A percentile compares a stretch with the other conserved stretches of the same genome.
Evolutionary conservation across 2,113 vertebrate species (phyloP).

Genomic region (Sceloporus tristichus): DNA sequence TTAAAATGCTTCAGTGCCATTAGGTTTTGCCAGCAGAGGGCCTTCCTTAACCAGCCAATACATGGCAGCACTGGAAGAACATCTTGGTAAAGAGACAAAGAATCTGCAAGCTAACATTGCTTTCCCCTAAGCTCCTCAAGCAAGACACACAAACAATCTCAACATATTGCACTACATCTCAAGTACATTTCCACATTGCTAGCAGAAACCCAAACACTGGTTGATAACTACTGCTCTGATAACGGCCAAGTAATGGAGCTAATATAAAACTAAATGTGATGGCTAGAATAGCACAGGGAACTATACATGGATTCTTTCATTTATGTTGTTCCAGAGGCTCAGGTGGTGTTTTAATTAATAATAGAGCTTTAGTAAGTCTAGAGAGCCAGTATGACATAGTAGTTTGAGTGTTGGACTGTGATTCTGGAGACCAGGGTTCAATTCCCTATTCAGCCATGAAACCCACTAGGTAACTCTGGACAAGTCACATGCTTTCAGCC

Average conservation of each 20-base stretch:
- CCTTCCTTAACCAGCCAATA: conserved; percentile 5
- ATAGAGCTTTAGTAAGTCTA: neutral
- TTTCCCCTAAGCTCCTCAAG: neutral
- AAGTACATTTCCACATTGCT: neutral
- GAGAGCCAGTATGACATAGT: too few relatives aligned
- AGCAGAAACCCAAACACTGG: neutral
- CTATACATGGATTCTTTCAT: neutral
- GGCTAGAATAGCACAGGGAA: neutral
- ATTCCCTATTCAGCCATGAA: too few relatives aligned
- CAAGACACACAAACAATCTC: too few relatives aligned
- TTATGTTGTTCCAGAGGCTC: neutral
- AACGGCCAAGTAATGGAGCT: neutral
- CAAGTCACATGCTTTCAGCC: too few relatives aligned
- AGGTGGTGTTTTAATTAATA: neutral
- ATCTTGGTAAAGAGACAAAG: neutral
- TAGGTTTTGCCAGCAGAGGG: conserved; percentile 24
- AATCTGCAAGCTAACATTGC: too few relatives aligned
- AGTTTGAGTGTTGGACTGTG: too few relatives aligned
- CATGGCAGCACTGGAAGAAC: neutral
- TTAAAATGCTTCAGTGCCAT: neutral
- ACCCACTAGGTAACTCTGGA: too few relatives aligned
- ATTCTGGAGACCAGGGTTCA: too few relatives aligned
- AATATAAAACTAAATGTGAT: neutral
- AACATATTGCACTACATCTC: too few relatives aligned
- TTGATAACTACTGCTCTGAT: neutral